phyloP scores from a whole-genome alignment of 1,140 invertebrate species.

The Reticulitermes speratus region DNA sequence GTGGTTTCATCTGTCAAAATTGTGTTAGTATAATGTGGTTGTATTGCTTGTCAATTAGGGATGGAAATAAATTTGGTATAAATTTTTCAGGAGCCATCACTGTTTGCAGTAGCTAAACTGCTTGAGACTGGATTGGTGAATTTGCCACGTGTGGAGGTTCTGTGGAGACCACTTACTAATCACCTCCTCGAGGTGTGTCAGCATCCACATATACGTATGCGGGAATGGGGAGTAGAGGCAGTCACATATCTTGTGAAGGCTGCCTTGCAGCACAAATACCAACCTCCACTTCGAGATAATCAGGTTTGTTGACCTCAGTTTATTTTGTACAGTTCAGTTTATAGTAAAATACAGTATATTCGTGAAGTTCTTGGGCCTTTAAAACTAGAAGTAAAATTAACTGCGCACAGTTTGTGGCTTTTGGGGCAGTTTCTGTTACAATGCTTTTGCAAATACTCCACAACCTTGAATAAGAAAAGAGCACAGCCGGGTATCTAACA shows the following conservation, averaged over 20 bases:
- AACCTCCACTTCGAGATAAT: constrained; percentile 79
- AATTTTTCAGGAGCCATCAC: constrained; percentile 78
- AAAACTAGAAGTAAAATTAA: too few relatives aligned
- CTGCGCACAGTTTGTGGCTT: too few relatives aligned
- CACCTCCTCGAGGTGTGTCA: constrained; percentile 95
- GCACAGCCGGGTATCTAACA: too few relatives aligned
- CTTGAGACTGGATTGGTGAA: constrained; percentile 96
- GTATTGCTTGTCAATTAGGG: too few relatives aligned
- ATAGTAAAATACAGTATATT: neutral
- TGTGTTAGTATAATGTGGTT: too few relatives aligned
- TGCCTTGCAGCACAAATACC: constrained; percentile 85
- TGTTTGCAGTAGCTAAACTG: constrained; percentile 96
- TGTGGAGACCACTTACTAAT: constrained; percentile 96
- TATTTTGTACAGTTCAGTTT: constrained; percentile 11
- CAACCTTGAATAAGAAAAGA: too few relatives aligned
- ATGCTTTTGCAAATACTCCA: too few relatives aligned
- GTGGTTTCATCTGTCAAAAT: too few relatives aligned
- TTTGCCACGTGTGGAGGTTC: constrained; percentile 86
- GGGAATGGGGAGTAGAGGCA: constrained; percentile 97
- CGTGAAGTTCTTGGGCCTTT: neutral
- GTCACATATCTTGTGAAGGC: constrained; percentile 92
- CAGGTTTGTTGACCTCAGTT: constrained; percentile 56
- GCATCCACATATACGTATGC: constrained; percentile 91
- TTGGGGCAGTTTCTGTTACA: too few relatives aligned
- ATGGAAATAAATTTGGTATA: too few relatives aligned